These are phyloP conservation scores for Morone saxatilis DNA, from an alignment of 2,113 vertebrate genomes.

Conservation along the genomic window DNA sequence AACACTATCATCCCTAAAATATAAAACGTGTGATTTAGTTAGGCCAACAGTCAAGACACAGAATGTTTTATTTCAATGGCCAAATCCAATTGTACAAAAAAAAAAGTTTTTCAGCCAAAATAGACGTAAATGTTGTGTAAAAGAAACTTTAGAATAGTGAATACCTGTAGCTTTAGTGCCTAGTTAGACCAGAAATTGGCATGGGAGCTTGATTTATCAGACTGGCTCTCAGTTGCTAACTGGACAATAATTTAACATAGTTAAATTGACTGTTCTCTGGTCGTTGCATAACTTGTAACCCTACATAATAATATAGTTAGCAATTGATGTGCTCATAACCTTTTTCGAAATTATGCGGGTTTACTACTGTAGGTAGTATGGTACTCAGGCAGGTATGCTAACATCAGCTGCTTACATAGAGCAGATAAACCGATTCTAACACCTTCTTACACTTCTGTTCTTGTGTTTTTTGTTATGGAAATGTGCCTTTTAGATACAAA, in stretches of 20 bases:
- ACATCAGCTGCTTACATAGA: not conserved
- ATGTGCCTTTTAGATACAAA: not conserved
- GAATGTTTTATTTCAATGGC: not conserved
- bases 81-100: not conserved
- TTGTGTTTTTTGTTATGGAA: not conserved
- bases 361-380: not conserved
- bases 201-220: not conserved
- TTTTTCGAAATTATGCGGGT: not conserved
- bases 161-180: not conserved
- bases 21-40: constrained; percentile 9
- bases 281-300: not conserved
- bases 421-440: not conserved
- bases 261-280: not conserved
- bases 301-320: not conserved
- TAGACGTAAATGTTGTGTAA: not conserved
- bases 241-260: not conserved
- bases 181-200: not conserved
- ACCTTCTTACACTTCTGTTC: no score
- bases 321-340: not conserved
- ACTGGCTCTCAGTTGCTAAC: not conserved
- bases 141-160: not conserved
- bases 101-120: not conserved
- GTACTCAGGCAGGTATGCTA: not conserved
- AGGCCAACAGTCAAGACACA: not conserved
- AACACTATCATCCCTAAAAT: not conserved